A percentile compares a stretch with the other conserved stretches of the same genome.
Conservation (phyloP, 2,113 vertebrate species). For the Alaudala cheleensis region DNA sequence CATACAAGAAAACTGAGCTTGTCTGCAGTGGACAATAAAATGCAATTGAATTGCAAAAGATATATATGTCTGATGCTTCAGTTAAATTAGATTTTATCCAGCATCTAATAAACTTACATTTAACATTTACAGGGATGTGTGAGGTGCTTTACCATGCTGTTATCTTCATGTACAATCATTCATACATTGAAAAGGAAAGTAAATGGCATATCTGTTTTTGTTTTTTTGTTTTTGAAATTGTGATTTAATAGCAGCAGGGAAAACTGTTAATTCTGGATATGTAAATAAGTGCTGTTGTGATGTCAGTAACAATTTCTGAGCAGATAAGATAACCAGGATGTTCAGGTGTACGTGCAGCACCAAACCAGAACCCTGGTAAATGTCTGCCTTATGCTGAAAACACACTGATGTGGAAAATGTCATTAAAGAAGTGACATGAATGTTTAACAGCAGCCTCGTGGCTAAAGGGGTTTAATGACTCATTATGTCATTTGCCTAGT, state of each 20-base stretch:
- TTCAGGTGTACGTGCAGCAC: conserved; percentile 34
- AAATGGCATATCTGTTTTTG: not conserved
- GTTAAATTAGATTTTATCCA: conserved; percentile 56
- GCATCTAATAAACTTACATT: conserved; percentile 9
- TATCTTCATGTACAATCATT: not conserved
- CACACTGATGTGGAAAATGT: conserved; percentile 69
- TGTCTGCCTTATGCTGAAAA: conserved; percentile 52
- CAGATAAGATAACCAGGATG: conserved; percentile 51
- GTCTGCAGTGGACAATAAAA: not conserved
- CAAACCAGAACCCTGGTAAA: conserved; percentile 44
- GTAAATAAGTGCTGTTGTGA: conserved; percentile 10
- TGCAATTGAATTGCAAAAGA: conserved; percentile 11
- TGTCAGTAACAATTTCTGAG: conserved; percentile 50
- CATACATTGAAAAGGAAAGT: not conserved
- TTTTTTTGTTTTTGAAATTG: not conserved
- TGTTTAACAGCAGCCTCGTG: conserved; percentile 28
- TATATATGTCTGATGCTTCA: conserved; percentile 45
- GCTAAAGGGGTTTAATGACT: conserved; percentile 64
- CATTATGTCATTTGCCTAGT: conserved; percentile 44
- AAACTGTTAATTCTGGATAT: not conserved
- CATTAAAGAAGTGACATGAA: conserved; percentile 63
- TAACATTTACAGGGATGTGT: not conserved
- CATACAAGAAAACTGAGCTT: not conserved
- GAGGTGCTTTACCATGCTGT: not conserved
- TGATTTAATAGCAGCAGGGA: not conserved